phyloP scores from a whole-genome alignment of 2,888 invertebrate genomes.

The Papilio gigon region DNA sequence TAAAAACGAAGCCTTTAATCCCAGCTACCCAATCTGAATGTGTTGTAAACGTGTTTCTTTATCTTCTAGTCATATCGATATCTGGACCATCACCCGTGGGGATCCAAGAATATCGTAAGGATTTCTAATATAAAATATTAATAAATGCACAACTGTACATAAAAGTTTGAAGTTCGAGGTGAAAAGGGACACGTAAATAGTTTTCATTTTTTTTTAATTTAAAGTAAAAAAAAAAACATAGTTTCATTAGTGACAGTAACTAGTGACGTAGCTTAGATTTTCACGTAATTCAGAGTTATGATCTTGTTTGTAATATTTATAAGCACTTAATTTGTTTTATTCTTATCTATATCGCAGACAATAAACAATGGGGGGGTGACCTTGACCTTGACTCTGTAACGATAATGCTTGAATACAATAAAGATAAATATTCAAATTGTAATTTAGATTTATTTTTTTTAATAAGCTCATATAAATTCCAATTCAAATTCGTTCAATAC shows the following conservation, averaged over 20 bases:
- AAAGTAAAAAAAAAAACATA: too few relatives aligned
- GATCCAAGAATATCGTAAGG: conserved; percentile 32
- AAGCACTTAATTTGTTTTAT: conserved; percentile 47
- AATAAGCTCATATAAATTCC: too few relatives aligned
- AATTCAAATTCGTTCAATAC: too few relatives aligned
- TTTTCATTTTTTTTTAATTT: background rate
- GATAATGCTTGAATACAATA: conserved; percentile 15
- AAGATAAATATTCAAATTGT: conserved; percentile 4
- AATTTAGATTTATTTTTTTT: background rate
- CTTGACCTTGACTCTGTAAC: conserved; percentile 63
- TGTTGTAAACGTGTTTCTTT: conserved; percentile 27
- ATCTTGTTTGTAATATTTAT: background rate
- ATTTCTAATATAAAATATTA: conserved; percentile 5
- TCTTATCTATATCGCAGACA: conserved; percentile 65
- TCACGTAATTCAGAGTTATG: conserved; percentile 10
- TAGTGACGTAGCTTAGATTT: background rate
- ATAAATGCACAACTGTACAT: conserved; percentile 9
- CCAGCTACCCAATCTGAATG: background rate
- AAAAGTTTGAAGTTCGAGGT: background rate
- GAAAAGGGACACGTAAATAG: background rate
- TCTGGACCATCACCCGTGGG: conserved; percentile 20
- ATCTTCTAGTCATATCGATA: conserved; percentile 23
- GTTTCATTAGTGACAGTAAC: background rate
- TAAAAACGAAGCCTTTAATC: too few relatives aligned
- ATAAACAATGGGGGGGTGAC: conserved; percentile 73